Base-by-base conservation (phyloP, 2,888 invertebrate genomes). In the Chrysodeixis includens region DNA sequence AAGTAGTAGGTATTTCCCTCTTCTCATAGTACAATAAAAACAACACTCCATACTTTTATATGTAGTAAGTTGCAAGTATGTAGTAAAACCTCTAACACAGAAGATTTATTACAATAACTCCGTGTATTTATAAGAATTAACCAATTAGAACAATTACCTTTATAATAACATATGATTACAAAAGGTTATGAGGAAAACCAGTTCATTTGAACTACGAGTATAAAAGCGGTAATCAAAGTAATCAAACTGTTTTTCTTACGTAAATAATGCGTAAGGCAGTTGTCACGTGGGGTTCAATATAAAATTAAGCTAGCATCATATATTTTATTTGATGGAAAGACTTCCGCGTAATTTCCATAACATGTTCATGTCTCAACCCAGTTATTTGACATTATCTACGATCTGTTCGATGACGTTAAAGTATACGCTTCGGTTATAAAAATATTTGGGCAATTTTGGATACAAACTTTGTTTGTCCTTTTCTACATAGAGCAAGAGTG, bases 301-400 rank as follows among this genome's bases (percentile, higher is more conserved):
- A 40, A 4, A 40, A 40, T n/a, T 6, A 40, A 7, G n/a, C 14
- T 4, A 40, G 26, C 6, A 40, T 40, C 40, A 14, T 4, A 40
- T 40, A 40, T n/a, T 14, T 40, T 14, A 40, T 6, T 5, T n/a
- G n/a, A 40, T n/a, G n/a, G 3, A 40, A 3, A n/a, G 14, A n/a
- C 40, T 40, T 40, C 40, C 40, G 12, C n/a, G 14, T 14, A 5
- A 40, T 40, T 40, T 40, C n/a, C 40, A n/a, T 35, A 35, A 35
- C 35, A 35, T 40, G 40, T 40, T 40, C 40, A 35, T 35, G 12
- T 35, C 4, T n/a, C 5, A 40, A 40, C 40, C 40, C n/a, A n/a
- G 40, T n/a, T n/a, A 40, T 40, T n/a, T 40, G 40, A 40, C 40
- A 40, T 40, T 40, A 40, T 40, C 40, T 40, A n/a, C n/a, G 40